Base-by-base conservation (phyloP, 1,140 invertebrate species). In the Trichonephila clavipes region DNA sequence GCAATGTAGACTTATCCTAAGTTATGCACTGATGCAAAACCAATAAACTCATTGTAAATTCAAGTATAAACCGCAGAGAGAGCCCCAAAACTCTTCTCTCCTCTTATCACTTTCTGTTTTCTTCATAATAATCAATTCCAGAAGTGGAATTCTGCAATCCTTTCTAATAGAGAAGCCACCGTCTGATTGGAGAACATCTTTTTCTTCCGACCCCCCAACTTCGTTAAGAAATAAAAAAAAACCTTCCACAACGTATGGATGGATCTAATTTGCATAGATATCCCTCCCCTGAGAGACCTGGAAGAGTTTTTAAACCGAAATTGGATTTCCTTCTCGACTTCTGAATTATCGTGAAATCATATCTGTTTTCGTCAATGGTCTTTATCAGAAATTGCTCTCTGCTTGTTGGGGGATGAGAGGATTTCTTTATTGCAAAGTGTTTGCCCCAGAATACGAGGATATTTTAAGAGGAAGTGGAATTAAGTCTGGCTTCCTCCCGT, bases 1-100 rank as follows among this genome's bases (percentile, higher is more conserved):
- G 69, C 69, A 40, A 77, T 77, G 69, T 77, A 28, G 69, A 77
- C 82, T 85, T 61, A 85, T 59, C 82, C 86, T 59, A 88, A 88
- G 86, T 44, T 34, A 88, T 28, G 82, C 86, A 62, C 28, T 64
- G 44, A 34, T 40, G 59, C 51, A 77, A 77, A 89, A 89, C 88
- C 66, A 89, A 89, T 89, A 77, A 89, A 58, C 88, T 89, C 88
- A 89, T 89, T 89, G 88, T 77, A 89, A 89, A 89, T 89, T 89
- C 88, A 89, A 77, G 66, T 24, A 21, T 88, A 28, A 87, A 64
- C 51, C 28, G 34, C 85, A 64, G 34, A 40, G 58, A 34, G n/a
- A 40, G 24, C 18, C 18, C 21, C 8, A n/a, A 61, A 61, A 61
- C n/a, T n/a, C 18, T 87, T 40, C 12, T 61, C 19, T 10, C 2